Evolutionary conservation across 2,797 vertebrate species (phyloP), one percentile per base, ranked within the genome.

Genomic region (Crenichthys baileyi): DNA sequence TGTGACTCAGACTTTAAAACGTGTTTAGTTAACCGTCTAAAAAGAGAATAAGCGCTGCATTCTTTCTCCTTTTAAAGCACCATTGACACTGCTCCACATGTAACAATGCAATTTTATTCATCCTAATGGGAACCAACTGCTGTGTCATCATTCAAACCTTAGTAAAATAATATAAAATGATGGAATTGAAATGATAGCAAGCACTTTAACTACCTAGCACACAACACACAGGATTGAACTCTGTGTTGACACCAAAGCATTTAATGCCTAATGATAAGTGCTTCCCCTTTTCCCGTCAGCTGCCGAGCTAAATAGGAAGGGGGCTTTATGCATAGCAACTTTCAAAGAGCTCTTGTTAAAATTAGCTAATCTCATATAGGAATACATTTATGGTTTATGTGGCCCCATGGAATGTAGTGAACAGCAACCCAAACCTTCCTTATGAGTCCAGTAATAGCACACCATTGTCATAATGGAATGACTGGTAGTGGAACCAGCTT

Each of bases 401-500:
- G 63, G 55, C 31, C 78, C 70, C 41, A 68, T 36, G 74, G 70
- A 76, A 71, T 53, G 53, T 20, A 60, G 58, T 65, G 58, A 88
- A 85, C 79, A 85, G 77, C 68, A n/a, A 55, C 53, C 77, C 58
- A 83, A 85, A 91, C 84, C 87, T 91, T 88, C 81, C 77, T 74
- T 73, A 72, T 39, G 58, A 85, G 79, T 81, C 80, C 79, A 83
- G 76, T 83, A 87, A 90, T 91, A 83, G 76, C 83, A 84, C 80
- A 77, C 72, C 44, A 22, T 56, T 58, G 76, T 89, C 80, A 72
- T 86, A 92, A 91, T 90, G 81, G 77, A 89, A 88, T 77, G 89
- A 85, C 85, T 89, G 84, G 86, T 87, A 85, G 87, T 81, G 80
- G 79, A 90, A 88, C 85, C 86, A 79, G 89, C 90, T 91, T 91